Conservation (phyloP, 2,888 invertebrate species). For the Apantesis nais region DNA sequence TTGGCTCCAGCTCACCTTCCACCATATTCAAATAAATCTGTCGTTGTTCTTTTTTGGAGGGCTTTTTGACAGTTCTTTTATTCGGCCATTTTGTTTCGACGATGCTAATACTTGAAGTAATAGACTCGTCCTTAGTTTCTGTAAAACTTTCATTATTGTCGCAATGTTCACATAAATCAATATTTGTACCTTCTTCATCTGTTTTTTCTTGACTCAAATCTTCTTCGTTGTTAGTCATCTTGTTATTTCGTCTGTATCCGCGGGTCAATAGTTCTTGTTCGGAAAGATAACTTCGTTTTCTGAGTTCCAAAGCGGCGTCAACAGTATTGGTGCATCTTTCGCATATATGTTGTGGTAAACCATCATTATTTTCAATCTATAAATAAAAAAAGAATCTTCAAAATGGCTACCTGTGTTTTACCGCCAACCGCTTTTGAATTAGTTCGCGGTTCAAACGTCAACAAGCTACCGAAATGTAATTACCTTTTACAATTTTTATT, state of each 20-base stretch:
- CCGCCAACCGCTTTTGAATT: background rate
- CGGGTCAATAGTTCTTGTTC: constrained; percentile 18
- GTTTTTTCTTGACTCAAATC: background rate
- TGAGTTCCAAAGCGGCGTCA: constrained; percentile 19
- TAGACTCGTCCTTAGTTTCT: constrained; percentile 23
- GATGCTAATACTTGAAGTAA: constrained; percentile 23
- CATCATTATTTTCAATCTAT: constrained; percentile 35
- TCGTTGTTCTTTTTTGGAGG: constrained; percentile 36
- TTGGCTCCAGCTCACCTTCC: constrained; percentile 45
- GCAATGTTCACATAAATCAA: constrained; percentile 15
- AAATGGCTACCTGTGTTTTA: background rate
- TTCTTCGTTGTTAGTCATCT: background rate
- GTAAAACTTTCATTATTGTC: constrained; percentile 13
- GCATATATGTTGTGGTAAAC: constrained; percentile 36
- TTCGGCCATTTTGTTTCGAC: constrained; percentile 26
- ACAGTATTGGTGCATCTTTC: constrained; percentile 24
- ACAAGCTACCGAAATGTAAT: background rate
- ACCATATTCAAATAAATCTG: constrained; percentile 48
- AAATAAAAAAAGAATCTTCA: background rate
- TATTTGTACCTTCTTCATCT: background rate
- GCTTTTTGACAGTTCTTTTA: constrained; percentile 18
- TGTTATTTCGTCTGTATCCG: constrained; percentile 8
- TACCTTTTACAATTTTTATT: constrained; percentile 2
- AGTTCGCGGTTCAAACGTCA: background rate
- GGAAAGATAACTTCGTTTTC: constrained; percentile 21